Evolutionary conservation across 2,113 vertebrate genomes (phyloP).

Genomic region (Prietella phreatophila): DNA sequence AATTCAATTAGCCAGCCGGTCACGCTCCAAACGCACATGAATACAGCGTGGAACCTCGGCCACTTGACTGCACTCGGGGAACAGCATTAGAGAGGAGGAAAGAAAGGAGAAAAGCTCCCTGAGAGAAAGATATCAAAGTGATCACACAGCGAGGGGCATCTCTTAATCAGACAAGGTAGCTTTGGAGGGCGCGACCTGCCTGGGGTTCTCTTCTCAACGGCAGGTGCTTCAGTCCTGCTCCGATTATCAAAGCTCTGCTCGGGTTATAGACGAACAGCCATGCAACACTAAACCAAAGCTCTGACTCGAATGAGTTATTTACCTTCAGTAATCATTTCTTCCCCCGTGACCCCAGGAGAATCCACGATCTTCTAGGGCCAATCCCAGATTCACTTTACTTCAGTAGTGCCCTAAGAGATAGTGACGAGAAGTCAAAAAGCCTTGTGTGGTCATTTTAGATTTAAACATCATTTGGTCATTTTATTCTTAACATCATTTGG

Average conservation of each 20-base stretch:
- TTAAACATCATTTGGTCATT: neutral
- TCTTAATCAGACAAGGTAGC: conserved; percentile 72
- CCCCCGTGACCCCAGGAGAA: neutral
- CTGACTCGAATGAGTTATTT: neutral
- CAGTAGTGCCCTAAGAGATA: neutral
- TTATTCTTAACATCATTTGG: neutral
- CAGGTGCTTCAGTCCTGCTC: conserved; percentile 57
- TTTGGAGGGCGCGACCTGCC: conserved; percentile 71
- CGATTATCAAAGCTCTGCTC: conserved; percentile 71
- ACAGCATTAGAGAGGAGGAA: conserved; percentile 47
- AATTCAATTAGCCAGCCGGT: conserved; percentile 46
- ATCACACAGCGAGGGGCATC: conserved; percentile 51
- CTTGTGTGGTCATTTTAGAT: neutral
- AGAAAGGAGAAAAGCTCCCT: conserved; percentile 31
- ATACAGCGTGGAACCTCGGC: conserved; percentile 44
- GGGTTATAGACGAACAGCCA: conserved; percentile 56
- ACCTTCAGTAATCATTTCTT: neutral
- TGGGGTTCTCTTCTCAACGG: conserved; percentile 66
- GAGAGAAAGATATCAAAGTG: conserved; percentile 75
- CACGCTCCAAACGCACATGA: conserved; percentile 39
- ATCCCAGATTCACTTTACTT: neutral
- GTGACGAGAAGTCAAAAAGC: too few species aligned
- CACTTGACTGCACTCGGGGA: conserved; percentile 41
- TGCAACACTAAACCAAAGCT: conserved; percentile 53
- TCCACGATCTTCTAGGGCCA: neutral